These are phyloP conservation scores for Halictus quadricinctus DNA, from an alignment of 2,888 invertebrate species.

Conservation along the genomic window DNA sequence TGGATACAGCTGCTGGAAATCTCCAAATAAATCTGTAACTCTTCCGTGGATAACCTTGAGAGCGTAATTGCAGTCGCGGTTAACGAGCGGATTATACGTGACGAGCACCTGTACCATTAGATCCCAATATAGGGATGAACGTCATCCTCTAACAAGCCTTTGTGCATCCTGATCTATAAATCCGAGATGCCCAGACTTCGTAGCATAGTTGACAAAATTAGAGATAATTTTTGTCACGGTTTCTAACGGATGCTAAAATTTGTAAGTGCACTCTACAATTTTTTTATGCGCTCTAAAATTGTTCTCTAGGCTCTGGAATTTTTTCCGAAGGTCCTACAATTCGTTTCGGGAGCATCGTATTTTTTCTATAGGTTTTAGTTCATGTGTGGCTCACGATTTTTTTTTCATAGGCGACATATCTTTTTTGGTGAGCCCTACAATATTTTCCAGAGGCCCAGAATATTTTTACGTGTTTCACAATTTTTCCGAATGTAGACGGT, in stretches of 20 bases:
- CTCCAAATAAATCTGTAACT: conserved; percentile 65
- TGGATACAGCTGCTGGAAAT: conserved; percentile 62
- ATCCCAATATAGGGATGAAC: conserved; percentile 14
- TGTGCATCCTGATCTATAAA: neutral
- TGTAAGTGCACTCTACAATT: no score
- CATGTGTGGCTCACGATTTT: no score
- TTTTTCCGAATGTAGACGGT: no score
- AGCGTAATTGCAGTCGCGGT: conserved; percentile 46
- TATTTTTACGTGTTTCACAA: no score
- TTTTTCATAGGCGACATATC: no score
- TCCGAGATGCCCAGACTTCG: neutral
- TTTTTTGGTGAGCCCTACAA: no score
- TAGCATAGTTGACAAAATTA: neutral
- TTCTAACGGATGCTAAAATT: neutral
- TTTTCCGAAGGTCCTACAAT: no score
- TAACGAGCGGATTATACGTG: conserved; percentile 33
- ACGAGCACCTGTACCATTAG: conserved; percentile 34
- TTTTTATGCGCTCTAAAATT: no score
- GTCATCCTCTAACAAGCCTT: neutral
- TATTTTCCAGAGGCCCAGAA: no score
- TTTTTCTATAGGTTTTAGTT: no score
- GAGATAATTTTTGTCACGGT: neutral
- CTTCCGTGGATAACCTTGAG: conserved; percentile 46
- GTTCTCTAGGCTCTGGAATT: no score
- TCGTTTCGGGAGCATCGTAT: no score